Conservation (phyloP, 2,888 invertebrate species). For the Cantharis rufa region DNA sequence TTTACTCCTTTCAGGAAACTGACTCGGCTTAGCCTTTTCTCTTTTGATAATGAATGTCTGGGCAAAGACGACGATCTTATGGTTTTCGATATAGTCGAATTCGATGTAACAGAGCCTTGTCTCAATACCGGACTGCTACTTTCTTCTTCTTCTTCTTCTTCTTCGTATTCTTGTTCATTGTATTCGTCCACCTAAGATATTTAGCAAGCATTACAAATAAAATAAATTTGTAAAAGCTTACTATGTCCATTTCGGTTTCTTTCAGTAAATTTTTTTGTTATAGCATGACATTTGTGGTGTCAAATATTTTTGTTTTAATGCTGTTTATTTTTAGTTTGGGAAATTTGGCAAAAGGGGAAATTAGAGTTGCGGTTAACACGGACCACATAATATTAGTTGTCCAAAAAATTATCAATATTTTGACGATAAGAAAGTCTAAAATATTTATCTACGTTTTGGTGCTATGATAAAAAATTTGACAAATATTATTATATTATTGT, state of each 20-base stretch:
- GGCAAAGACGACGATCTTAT: neutral
- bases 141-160: neutral
- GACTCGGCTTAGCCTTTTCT: neutral
- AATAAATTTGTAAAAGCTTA: neutral
- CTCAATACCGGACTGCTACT: neutral
- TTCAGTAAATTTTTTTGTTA: neutral
- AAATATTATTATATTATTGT: no score
- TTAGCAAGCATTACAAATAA: neutral
- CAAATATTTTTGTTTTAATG: neutral
- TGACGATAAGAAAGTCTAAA: no score
- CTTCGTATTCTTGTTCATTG: neutral
- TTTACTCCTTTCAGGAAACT: neutral
- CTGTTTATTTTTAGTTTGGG: neutral
- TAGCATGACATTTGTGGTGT: neutral
- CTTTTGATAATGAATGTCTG: neutral
- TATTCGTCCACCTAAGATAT: neutral
- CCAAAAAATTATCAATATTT: no score
- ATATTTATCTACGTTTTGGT: no score
- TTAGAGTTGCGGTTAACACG: neutral
- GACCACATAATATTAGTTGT: no score
- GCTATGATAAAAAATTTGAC: no score
- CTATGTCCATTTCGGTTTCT: neutral
- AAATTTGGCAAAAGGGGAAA: neutral
- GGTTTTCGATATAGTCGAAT: neutral
- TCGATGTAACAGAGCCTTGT: neutral